Percentiles rank a stretch among this genome's conserved stretches.
phyloP scores from a whole-genome alignment of 2,888 invertebrate genomes.

The Carpatolechia fugitivella region DNA sequence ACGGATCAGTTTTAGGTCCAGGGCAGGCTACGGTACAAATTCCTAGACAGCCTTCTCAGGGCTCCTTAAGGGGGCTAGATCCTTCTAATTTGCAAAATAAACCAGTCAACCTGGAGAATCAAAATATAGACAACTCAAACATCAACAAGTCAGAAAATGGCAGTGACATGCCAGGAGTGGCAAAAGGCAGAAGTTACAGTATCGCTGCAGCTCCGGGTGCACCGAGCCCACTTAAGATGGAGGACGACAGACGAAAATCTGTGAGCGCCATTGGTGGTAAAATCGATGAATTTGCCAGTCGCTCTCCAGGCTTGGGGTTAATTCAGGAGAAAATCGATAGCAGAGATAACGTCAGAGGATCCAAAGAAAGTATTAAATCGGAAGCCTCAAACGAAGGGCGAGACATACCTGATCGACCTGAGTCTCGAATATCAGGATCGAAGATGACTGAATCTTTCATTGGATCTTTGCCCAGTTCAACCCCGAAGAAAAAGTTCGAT shows the following conservation, averaged over 20 bases:
- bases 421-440: slow-evolving; percentile 66
- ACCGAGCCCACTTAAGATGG: slow-evolving; percentile 62
- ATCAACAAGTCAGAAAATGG: slow-evolving; percentile 57
- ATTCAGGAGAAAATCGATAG: slow-evolving; percentile 72
- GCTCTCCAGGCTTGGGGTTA: slow-evolving; percentile 63
- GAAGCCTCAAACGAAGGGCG: slow-evolving; percentile 51
- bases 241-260: slow-evolving; percentile 75
- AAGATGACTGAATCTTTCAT: slow-evolving; percentile 76
- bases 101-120: slow-evolving; percentile 71
- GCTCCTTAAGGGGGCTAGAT: slow-evolving; percentile 59
- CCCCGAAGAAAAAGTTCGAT: slow-evolving; percentile 57
- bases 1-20: slow-evolving; percentile 36
- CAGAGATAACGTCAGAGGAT: slow-evolving; percentile 63
- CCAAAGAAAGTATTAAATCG: slow-evolving; percentile 65
- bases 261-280: slow-evolving; percentile 69
- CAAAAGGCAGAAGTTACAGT: slow-evolving; percentile 76
- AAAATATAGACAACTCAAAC: slow-evolving; percentile 57
- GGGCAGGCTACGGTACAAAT: slow-evolving; percentile 42
- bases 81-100: slow-evolving; percentile 56
- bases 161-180: slow-evolving; percentile 59
- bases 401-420: slow-evolving; percentile 60
- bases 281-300: slow-evolving; percentile 57
- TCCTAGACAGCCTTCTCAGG: slow-evolving; percentile 67
- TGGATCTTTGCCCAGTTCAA: slow-evolving; percentile 56
- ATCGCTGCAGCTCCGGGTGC: slow-evolving; percentile 73